A percentile compares a stretch with the other conserved stretches of the same genome.
These are phyloP conservation scores for Myotis yumanensis DNA, from an alignment of 2,113 vertebrate genomes.

Conservation along the genomic window DNA sequence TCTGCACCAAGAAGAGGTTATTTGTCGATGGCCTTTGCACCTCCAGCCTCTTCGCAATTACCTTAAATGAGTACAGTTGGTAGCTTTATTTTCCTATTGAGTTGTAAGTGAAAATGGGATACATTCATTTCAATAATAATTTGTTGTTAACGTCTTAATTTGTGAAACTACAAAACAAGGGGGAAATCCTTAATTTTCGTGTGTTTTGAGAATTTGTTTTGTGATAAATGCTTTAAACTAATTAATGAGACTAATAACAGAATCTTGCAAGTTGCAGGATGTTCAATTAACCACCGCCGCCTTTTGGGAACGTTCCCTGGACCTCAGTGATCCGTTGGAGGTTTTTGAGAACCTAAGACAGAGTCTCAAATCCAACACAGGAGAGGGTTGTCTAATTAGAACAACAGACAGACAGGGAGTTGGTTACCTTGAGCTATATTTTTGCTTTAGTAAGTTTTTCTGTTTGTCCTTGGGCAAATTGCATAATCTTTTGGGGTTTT, in stretches of 20 bases:
- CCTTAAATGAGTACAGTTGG: neutral
- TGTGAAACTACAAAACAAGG: conserved; percentile 64
- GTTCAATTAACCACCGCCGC: conserved; percentile 70
- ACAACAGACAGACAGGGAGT: conserved; percentile 39
- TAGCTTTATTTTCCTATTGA: conserved; percentile 46
- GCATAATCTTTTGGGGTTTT: conserved; percentile 61
- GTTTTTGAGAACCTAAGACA: conserved; percentile 52
- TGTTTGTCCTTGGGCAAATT: conserved; percentile 69
- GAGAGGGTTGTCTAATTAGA: conserved; percentile 65
- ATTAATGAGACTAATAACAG: conserved; percentile 73
- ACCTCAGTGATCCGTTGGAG: conserved; percentile 25
- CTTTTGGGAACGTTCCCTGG: conserved; percentile 44
- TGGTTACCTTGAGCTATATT: conserved; percentile 65
- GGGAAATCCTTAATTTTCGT: conserved; percentile 66
- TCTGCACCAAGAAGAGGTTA: neutral
- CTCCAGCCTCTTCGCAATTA: neutral
- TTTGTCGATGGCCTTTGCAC: neutral
- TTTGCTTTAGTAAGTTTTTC: conserved; percentile 64
- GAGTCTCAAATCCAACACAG: neutral
- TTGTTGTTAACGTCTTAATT: conserved; percentile 70
- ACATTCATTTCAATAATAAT: conserved; percentile 55
- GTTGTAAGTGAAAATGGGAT: conserved; percentile 40
- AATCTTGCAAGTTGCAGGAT: conserved; percentile 64
- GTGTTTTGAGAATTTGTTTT: conserved; percentile 69
- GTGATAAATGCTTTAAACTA: conserved; percentile 70